Conservation (phyloP, 2,797 vertebrate genomes). For the Limosa lapponica region DNA sequence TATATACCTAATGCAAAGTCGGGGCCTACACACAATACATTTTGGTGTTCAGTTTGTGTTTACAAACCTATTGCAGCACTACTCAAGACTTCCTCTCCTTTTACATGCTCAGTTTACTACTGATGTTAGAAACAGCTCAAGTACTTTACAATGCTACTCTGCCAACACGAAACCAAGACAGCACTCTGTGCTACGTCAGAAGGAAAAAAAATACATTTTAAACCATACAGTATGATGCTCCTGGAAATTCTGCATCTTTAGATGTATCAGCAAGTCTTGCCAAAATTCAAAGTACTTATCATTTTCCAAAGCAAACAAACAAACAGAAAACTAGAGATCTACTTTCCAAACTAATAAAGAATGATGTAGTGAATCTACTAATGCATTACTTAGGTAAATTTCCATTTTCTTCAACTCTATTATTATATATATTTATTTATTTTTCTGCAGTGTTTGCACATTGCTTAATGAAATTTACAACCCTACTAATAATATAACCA, state of each 20-base stretch:
- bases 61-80: neutral
- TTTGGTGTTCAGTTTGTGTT: neutral
- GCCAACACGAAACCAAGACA: neutral
- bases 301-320: slow-evolving; percentile 9
- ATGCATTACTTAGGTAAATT: neutral
- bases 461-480: slow-evolving; percentile 22
- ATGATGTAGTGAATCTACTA: neutral
- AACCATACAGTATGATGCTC: neutral
- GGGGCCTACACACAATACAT: neutral
- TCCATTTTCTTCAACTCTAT: neutral
- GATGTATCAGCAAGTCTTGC: neutral
- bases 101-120: neutral
- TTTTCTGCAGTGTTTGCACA: slow-evolving; percentile 10
- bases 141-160: neutral
- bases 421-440: neutral
- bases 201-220: neutral
- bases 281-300: neutral
- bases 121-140: neutral
- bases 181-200: neutral
- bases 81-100: neutral
- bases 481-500: neutral
- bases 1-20: neutral
- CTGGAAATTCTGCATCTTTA: neutral
- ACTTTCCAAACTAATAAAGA: neutral
- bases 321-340: neutral